Evolutionary conservation across 2,113 vertebrate genomes (phyloP).

Genomic region (mouse (Mus musculus)): DNA sequence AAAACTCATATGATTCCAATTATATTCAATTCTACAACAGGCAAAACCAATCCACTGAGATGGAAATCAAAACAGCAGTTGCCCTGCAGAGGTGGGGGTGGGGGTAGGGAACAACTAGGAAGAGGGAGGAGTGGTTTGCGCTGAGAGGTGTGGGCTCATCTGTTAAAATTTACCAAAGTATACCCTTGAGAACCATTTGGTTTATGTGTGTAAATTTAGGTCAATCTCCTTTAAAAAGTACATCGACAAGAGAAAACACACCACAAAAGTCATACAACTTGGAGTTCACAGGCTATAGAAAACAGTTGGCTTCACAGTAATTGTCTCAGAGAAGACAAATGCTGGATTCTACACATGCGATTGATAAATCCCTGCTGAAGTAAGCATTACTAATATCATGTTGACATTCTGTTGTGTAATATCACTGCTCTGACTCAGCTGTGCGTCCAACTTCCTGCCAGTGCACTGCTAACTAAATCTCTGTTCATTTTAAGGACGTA

Average conservation of each 20-base stretch:
- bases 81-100: neutral
- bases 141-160: neutral
- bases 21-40: constrained; percentile 26
- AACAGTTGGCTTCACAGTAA: neutral
- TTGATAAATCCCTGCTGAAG: neutral
- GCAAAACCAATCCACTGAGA: constrained; percentile 10
- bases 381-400: neutral
- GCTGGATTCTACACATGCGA: neutral
- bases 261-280: neutral
- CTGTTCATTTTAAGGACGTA: neutral
- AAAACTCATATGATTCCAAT: constrained; percentile 33
- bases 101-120: neutral
- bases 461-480: neutral
- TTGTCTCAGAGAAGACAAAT: neutral
- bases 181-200: neutral
- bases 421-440: neutral
- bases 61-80: neutral
- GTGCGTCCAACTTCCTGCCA: neutral
- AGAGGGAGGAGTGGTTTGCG: neutral
- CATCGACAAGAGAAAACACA: neutral
- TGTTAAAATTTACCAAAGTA: neutral
- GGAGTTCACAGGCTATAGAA: neutral
- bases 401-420: neutral
- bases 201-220: neutral
- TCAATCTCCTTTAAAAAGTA: neutral